Conservation (phyloP, 1,140 invertebrate species). For the Pomacea maculata region DNA sequence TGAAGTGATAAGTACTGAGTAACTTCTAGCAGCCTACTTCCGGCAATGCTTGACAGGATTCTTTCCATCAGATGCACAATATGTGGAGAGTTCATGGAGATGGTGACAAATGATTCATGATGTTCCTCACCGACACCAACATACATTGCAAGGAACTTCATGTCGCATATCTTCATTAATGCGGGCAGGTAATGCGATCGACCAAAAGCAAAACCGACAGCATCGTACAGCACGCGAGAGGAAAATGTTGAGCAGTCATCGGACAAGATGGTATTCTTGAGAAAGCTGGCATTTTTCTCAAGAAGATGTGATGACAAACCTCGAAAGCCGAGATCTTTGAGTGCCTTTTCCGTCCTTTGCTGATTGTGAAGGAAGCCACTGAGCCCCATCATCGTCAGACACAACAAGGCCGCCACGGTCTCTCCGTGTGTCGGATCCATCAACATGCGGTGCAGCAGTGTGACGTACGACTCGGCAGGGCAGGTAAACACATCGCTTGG, state of each 20-base stretch:
- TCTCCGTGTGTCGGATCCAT: neutral
- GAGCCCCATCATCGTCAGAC: neutral
- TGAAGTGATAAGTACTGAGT: neutral
- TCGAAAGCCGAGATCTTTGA: neutral
- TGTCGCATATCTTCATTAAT: neutral
- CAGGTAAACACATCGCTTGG: neutral
- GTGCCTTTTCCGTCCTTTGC: neutral
- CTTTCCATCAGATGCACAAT: neutral
- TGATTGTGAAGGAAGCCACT: neutral
- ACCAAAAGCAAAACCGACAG: slow-evolving; percentile 10
- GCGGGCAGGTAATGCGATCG: neutral
- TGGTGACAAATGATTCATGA: neutral
- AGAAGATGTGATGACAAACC: neutral
- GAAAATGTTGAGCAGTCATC: neutral
- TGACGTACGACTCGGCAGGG: neutral
- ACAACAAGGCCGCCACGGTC: neutral
- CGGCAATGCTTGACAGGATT: neutral
- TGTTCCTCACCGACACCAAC: neutral
- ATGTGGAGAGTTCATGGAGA: neutral
- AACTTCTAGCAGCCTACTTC: neutral
- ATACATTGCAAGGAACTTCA: neutral
- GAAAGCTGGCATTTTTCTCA: neutral
- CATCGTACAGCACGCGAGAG: neutral
- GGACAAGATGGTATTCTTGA: neutral
- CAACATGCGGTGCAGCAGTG: slow-evolving; percentile 4